Evolutionary conservation across 2,888 invertebrate genomes (phyloP), one percentile per base, ranked within the genome.

Genomic region (Lagria hirta): DNA sequence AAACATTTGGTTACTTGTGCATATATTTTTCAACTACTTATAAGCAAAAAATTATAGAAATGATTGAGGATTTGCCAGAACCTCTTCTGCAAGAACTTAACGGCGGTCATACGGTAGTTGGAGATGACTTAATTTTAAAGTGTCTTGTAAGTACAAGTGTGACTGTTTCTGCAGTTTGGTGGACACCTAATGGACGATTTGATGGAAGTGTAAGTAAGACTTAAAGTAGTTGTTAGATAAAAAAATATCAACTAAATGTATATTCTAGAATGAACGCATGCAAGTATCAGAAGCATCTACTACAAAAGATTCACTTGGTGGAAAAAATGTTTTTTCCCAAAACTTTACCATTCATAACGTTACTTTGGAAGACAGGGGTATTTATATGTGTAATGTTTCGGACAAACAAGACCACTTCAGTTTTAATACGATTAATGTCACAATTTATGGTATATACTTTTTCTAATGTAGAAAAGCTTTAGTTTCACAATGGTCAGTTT

Each of bases 91-190:
- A 54, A 29, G 64, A 62, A 48, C 20, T 51, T 12, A 62, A 55
- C 24, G 56, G 57, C 38, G 65, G 66, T 10, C 69, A 69, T 44
- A 63, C 68, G 14, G 57, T 64, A 16, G 55, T 69, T 27, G 71
- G 70, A 1, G 58, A 62, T 35, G 49, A 52, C 13, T 51, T 72
- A 12, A 43, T 35, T 2, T 49, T 73, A 10, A 58, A 58, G 29
- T 74, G 74, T 49, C 57, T 49, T 10, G 54, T 72, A 10, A 52
- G 59, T 20, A 33, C 49, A 16, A 60, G 60, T 18, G 44, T 54
- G 4, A 48, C 52, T n/a, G 60, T 70, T 11, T 36, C 40, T 2
- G 61, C 72, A 33, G 40, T 56, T 4, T 72, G 72, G 73, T 55
- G 29, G 7, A 54, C 61, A 17, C 72, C 71, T 3, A 51, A 21